Evolutionary conservation across 2,888 invertebrate genomes (phyloP).

Genomic region (Molorchus minor): DNA sequence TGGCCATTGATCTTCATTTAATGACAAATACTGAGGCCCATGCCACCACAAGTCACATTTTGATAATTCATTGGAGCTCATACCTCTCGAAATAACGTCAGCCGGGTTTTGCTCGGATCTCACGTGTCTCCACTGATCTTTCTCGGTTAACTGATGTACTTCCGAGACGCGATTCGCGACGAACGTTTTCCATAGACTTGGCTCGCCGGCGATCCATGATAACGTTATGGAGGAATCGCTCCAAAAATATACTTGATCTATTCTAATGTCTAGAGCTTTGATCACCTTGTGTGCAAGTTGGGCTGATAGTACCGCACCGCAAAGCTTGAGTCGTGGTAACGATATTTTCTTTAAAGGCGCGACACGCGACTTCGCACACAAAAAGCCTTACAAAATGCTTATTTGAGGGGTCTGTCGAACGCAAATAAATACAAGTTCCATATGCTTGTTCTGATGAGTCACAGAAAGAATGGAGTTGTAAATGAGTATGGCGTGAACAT

Average conservation of each 20-base stretch:
- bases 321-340: slow-evolving; percentile 28
- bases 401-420: slow-evolving; percentile 14
- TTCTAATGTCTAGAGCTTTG: slow-evolving; percentile 6
- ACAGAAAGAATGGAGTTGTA: slow-evolving; percentile 38
- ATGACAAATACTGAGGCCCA: no score
- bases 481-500: no score
- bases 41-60: no score
- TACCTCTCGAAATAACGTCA: no score
- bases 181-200: neutral
- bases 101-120: no score
- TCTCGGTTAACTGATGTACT: slow-evolving; percentile 44
- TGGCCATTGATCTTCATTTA: no score
- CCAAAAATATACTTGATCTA: neutral
- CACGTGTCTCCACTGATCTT: slow-evolving; percentile 47
- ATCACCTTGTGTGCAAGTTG: slow-evolving; percentile 21
- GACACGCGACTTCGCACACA: slow-evolving; percentile 9
- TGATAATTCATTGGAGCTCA: no score
- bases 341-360: slow-evolving; percentile 2
- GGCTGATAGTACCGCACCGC: slow-evolving; percentile 29
- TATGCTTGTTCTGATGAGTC: slow-evolving; percentile 37
- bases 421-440: slow-evolving; percentile 31
- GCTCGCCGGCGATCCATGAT: neutral
- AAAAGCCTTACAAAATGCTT: neutral
- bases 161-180: slow-evolving; percentile 21
- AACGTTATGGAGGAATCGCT: neutral